Evolutionary conservation across 2,888 invertebrate genomes (phyloP).

Genomic region (Nymphalis polychloros): DNA sequence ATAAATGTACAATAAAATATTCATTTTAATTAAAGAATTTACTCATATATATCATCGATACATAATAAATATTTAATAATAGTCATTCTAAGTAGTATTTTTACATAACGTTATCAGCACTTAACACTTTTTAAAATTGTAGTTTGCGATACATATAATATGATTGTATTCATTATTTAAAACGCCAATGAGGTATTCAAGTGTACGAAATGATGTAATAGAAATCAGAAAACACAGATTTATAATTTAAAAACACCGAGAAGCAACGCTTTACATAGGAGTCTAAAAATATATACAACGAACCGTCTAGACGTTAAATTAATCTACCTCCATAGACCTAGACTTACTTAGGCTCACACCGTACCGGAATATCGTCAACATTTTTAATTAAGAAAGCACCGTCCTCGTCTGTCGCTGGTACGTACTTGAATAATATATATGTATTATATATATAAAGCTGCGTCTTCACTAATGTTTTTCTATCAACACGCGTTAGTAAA

Average conservation of each 20-base stretch:
- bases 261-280: not conserved
- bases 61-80: not conserved
- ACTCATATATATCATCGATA: not conserved
- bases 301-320: conserved; percentile 30
- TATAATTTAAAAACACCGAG: not conserved
- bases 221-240: not conserved
- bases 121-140: too few species aligned
- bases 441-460: not conserved
- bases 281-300: not conserved
- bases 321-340: conserved; percentile 5
- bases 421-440: not conserved
- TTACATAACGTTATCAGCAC: too few species aligned
- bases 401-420: not conserved
- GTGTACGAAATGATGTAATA: too few species aligned
- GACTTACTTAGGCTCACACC: not conserved
- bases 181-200: too few species aligned
- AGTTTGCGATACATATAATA: too few species aligned
- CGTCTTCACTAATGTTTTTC: not conserved
- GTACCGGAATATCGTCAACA: not conserved
- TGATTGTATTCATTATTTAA: too few species aligned
- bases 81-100: not conserved
- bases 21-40: too few species aligned
- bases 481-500: too few species aligned
- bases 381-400: conserved; percentile 4
- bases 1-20: too few species aligned